These are phyloP conservation scores for Nemotelus pantherinus DNA, from an alignment of 2,888 invertebrate genomes.

Conservation along the genomic window DNA sequence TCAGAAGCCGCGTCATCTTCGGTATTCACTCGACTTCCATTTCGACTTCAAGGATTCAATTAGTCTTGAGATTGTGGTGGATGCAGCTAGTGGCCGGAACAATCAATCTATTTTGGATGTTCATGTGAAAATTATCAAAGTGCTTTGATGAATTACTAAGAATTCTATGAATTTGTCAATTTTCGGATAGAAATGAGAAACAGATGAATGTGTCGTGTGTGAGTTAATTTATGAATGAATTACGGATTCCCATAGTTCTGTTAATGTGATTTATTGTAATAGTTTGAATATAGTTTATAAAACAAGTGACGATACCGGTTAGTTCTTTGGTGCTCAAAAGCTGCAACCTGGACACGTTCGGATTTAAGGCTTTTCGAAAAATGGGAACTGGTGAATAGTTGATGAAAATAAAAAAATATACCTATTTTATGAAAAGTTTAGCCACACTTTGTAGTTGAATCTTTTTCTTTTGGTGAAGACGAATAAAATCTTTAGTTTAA, in stretches of 20 bases:
- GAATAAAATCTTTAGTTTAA: too few relatives aligned
- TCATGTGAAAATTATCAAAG: background rate
- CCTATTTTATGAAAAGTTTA: background rate
- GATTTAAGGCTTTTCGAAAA: slow-evolving; percentile 65
- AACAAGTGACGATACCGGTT: too few relatives aligned
- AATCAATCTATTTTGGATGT: background rate
- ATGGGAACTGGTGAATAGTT: slow-evolving; percentile 63
- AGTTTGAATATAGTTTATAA: too few relatives aligned
- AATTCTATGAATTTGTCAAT: background rate
- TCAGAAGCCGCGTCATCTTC: slow-evolving; percentile 39
- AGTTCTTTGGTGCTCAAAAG: background rate
- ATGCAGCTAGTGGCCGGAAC: slow-evolving; percentile 46
- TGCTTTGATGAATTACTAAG: slow-evolving; percentile 29
- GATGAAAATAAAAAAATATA: slow-evolving; percentile 44
- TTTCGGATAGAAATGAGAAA: too few relatives aligned
- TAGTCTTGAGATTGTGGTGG: slow-evolving; percentile 49
- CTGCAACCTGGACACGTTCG: slow-evolving; percentile 63
- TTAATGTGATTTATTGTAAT: too few relatives aligned
- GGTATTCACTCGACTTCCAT: slow-evolving; percentile 33
- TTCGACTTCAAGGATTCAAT: slow-evolving; percentile 48
- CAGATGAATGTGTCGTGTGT: too few relatives aligned
- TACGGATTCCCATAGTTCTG: too few relatives aligned
- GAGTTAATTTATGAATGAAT: too few relatives aligned
- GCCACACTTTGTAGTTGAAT: background rate
- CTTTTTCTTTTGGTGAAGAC: too few relatives aligned